Evolutionary conservation across 1,140 invertebrate genomes (phyloP).

Genomic region (Euwallacea similis): DNA sequence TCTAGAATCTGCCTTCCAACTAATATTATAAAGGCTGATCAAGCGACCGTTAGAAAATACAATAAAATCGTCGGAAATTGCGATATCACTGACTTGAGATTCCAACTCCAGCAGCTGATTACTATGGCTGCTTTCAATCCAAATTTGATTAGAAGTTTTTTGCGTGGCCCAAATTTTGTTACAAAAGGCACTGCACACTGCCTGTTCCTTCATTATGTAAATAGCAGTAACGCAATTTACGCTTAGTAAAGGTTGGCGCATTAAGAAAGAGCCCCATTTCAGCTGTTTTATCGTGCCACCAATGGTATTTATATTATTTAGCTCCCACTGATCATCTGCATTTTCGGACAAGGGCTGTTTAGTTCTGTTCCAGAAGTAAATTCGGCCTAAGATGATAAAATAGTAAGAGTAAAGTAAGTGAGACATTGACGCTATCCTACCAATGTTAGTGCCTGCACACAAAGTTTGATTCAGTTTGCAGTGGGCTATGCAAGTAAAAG

Average conservation of each 20-base stretch:
- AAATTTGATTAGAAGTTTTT: conserved; percentile 65
- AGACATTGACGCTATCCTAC: conserved; percentile 49
- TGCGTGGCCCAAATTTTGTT: conserved; percentile 72
- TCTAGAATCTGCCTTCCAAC: conserved; percentile 35
- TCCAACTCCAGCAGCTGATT: conserved; percentile 42
- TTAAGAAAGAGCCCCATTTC: conserved; percentile 69
- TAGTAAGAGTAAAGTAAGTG: not conserved
- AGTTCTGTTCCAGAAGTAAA: conserved; percentile 83
- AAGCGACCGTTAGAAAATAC: conserved; percentile 76
- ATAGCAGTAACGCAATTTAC: conserved; percentile 86
- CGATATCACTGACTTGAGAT: conserved; percentile 65
- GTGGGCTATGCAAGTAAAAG: conserved; percentile 74
- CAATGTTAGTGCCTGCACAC: conserved; percentile 89
- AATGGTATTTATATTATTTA: conserved; percentile 65
- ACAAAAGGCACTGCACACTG: conserved; percentile 74
- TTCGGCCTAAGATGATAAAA: conserved; percentile 53
- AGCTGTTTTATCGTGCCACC: conserved; percentile 74
- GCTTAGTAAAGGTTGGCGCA: conserved; percentile 71
- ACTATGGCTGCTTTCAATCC: conserved; percentile 58
- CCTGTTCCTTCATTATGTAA: conserved; percentile 83
- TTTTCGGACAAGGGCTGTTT: conserved; percentile 52
- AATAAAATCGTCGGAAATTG: conserved; percentile 73
- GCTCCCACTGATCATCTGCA: conserved; percentile 67
- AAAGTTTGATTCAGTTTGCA: conserved; percentile 68
- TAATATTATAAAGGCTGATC: conserved; percentile 55